phyloP scores from a whole-genome alignment of 2,113 vertebrate genomes.

The Podocnemis expansa region DNA sequence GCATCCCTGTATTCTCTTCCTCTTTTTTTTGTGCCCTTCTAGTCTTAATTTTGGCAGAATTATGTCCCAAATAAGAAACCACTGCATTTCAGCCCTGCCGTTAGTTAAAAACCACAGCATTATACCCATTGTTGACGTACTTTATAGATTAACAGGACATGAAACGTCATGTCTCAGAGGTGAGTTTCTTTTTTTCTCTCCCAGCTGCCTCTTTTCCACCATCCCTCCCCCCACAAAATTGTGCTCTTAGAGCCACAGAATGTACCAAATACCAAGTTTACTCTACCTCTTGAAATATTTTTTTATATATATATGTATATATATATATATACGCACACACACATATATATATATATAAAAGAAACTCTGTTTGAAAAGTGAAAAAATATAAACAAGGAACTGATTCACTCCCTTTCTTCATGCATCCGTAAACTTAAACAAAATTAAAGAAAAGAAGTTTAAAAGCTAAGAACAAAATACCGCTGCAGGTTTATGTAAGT shows the following conservation, averaged over 20 bases:
- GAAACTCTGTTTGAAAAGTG: conserved; percentile 67
- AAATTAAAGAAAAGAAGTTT: conserved; percentile 74
- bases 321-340: no score
- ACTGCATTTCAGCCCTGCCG: conserved; percentile 81
- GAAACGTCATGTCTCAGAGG: conserved; percentile 39
- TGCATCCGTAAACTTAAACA: conserved; percentile 83
- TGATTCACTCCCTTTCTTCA: conserved; percentile 83
- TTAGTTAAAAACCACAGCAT: conserved; percentile 77
- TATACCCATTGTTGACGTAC: conserved; percentile 78
- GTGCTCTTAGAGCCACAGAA: conserved; percentile 80
- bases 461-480: conserved; percentile 85
- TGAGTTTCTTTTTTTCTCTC: conserved; percentile 53
- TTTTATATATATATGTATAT: conserved; percentile 59
- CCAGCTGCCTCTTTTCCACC: conserved; percentile 59
- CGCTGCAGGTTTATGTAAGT: conserved; percentile 83
- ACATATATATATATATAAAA: conserved; percentile 66
- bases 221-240: conserved; percentile 69
- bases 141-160: conserved; percentile 64
- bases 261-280: conserved; percentile 77
- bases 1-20: conserved; percentile 73
- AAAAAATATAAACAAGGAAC: conserved; percentile 78
- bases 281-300: conserved; percentile 75
- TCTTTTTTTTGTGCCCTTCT: conserved; percentile 76
- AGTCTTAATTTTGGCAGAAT: conserved; percentile 80
- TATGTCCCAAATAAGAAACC: conserved; percentile 77